Conservation (phyloP, 1,140 invertebrate genomes). For the Drosophila seguyi region DNA sequence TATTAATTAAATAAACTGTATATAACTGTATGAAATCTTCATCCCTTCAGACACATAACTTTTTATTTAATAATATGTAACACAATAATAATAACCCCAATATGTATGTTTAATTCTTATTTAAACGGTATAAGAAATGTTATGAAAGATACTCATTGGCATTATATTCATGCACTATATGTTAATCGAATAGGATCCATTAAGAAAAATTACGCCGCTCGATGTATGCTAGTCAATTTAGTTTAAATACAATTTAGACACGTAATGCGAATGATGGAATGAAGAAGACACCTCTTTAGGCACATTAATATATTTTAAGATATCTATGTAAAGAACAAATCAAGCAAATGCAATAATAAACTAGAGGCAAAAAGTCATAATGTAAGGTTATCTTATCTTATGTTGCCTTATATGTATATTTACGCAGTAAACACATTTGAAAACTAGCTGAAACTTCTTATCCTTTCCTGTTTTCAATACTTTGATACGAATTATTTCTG, state of each 20-base stretch:
- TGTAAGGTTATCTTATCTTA: conserved; percentile 10
- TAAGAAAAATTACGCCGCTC: conserved; percentile 6
- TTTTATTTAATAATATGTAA: conserved; percentile 18
- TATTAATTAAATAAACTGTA: conserved; percentile 4
- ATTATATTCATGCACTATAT: conserved; percentile 15
- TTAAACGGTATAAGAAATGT: conserved; percentile 16
- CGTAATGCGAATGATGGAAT: conserved; percentile 1
- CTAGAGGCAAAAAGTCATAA: conserved; percentile 31
- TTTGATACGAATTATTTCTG: neutral
- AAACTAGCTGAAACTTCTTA: conserved; percentile 3
- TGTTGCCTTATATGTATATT: conserved; percentile 15
- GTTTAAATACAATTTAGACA: conserved; percentile 44
- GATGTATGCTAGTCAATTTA: conserved; percentile 58
- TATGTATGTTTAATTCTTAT: neutral
- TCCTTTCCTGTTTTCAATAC: neutral
- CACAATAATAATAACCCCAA: neutral
- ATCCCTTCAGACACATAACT: neutral
- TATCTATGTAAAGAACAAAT: conserved; percentile 43
- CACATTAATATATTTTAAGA: conserved; percentile 34
- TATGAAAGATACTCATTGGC: conserved; percentile 32
- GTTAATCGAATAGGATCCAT: conserved; percentile 22
- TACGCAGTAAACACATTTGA: conserved; percentile 7
- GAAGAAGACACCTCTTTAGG: conserved; percentile 22
- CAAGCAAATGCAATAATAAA: conserved; percentile 54
- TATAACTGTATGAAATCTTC: conserved; percentile 2